These are phyloP conservation scores for Vanessa cardui DNA, from an alignment of 2,888 invertebrate genomes.

Conservation along the genomic window DNA sequence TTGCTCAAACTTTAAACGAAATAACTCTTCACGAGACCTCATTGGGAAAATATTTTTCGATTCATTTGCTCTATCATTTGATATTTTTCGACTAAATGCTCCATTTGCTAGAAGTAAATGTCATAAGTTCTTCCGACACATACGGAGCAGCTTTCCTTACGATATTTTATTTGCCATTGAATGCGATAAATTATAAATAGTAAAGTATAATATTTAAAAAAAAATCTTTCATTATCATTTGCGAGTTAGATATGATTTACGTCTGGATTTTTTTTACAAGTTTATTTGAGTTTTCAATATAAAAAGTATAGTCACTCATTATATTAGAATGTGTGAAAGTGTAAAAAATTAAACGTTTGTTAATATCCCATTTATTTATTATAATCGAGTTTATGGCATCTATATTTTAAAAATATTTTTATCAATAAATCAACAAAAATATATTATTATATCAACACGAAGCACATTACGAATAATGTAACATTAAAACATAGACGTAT, in stretches of 20 bases:
- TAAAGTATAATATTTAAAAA: too few relatives aligned
- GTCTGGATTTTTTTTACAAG: neutral
- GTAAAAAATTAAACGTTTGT: slow-evolving; percentile 18
- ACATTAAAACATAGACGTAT: slow-evolving; percentile 11
- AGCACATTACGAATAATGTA: slow-evolving; percentile 24
- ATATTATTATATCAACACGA: slow-evolving; percentile 20
- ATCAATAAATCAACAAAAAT: slow-evolving; percentile 11
- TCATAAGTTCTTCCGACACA: too few relatives aligned
- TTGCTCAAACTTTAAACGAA: too few relatives aligned
- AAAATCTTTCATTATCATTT: too few relatives aligned
- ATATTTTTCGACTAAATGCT: too few relatives aligned
- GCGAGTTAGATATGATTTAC: neutral
- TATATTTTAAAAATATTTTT: slow-evolving; percentile 22
- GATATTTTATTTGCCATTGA: too few relatives aligned
- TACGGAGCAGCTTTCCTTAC: too few relatives aligned
- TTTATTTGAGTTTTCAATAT: neutral
- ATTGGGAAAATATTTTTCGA: too few relatives aligned
- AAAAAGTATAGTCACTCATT: neutral
- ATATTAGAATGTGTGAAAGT: neutral
- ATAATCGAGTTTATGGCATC: slow-evolving; percentile 33
- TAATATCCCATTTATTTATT: slow-evolving; percentile 50
- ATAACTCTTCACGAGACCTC: too few relatives aligned
- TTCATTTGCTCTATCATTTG: too few relatives aligned
- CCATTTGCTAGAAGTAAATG: too few relatives aligned
- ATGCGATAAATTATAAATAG: too few relatives aligned